Conservation (phyloP, 2,113 vertebrate genomes). For the Eubucco bourcierii region DNA sequence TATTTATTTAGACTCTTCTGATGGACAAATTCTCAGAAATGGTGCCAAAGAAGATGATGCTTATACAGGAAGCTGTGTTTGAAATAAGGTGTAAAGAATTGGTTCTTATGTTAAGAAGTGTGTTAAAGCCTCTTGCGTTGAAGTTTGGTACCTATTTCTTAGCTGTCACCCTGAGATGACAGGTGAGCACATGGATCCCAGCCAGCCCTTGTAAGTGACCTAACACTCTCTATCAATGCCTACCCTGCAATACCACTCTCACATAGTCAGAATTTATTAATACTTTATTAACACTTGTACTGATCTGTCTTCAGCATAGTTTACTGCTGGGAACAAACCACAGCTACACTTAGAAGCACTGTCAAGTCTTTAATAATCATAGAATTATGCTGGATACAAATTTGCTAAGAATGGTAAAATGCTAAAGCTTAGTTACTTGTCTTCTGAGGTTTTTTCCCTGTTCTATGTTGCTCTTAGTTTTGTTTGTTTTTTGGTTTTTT, state of each 20-base stretch:
- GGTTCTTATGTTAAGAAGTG: not conserved
- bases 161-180: not conserved
- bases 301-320: not conserved
- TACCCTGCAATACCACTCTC: slow-evolving; percentile 16
- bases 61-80: not conserved
- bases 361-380: not conserved
- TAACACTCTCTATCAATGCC: not conserved
- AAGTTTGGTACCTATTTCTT: not conserved
- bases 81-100: not conserved
- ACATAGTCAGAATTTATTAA: slow-evolving; percentile 11
- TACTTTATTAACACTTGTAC: slow-evolving; percentile 50
- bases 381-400: not conserved
- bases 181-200: slow-evolving; percentile 8
- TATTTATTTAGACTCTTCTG: not conserved
- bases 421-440: not conserved
- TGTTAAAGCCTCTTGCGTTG: not conserved
- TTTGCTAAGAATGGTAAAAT: not conserved
- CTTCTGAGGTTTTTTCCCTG: not conserved
- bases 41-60: not conserved
- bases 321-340: not conserved
- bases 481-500: not conserved
- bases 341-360: not conserved
- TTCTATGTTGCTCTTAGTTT: not conserved
- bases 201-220: slow-evolving; percentile 19
- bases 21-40: not conserved